phyloP scores from a whole-genome alignment of 2,888 invertebrate species.

The Odontocerum albicorne region DNA sequence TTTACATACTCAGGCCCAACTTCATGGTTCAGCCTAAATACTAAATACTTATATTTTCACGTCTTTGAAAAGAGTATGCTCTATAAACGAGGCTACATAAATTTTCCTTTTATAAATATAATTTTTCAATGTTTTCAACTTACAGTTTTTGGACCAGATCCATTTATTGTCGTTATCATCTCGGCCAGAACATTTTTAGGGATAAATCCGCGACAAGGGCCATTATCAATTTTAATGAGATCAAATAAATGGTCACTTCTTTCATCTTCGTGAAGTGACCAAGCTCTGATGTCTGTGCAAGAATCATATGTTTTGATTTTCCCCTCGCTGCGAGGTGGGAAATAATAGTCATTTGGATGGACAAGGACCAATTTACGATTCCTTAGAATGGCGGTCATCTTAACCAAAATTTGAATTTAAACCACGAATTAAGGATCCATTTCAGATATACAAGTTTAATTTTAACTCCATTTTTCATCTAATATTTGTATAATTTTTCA shows the following conservation, averaged over 20 bases:
- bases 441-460: too few relatives aligned
- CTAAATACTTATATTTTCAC: too few relatives aligned
- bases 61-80: too few relatives aligned
- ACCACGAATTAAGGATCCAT: too few relatives aligned
- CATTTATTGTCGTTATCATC: constrained; percentile 2
- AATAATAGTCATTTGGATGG: constrained; percentile 16
- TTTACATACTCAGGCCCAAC: too few relatives aligned
- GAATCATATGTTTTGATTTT: constrained; percentile 21
- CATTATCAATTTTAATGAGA: constrained; percentile 12
- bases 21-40: too few relatives aligned
- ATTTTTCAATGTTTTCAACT: too few relatives aligned
- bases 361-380: constrained; percentile 12
- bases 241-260: constrained; percentile 21
- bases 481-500: constrained; percentile 2
- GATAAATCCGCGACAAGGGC: background rate
- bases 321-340: constrained; percentile 13
- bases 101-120: too few relatives aligned
- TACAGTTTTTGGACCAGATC: background rate
- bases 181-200: constrained; percentile 5
- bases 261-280: constrained; percentile 26
- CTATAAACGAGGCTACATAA: too few relatives aligned
- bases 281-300: constrained; percentile 25
- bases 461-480: too few relatives aligned
- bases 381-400: constrained; percentile 11
- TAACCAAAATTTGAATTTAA: constrained; percentile 1